Conservation (phyloP, 1,140 invertebrate species). For the Arion vulgaris region DNA sequence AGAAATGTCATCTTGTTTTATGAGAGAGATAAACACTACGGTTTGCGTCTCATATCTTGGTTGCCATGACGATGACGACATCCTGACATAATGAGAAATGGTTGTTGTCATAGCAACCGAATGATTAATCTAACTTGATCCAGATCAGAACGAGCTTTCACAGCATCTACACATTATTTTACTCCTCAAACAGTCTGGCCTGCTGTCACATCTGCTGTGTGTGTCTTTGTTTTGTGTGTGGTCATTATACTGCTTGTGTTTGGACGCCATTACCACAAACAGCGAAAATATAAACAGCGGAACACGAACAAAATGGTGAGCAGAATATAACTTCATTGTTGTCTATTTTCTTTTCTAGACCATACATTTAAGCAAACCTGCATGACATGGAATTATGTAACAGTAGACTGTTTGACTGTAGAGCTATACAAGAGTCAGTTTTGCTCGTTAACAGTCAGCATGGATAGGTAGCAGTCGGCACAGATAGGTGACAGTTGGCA, state of each 20-base stretch:
- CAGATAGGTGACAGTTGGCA: not conserved
- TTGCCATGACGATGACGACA: too few relatives aligned
- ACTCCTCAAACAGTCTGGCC: not conserved
- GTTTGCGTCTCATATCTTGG: too few relatives aligned
- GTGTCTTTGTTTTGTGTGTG: not conserved
- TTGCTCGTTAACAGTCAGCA: not conserved
- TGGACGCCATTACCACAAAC: not conserved
- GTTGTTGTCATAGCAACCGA: too few relatives aligned
- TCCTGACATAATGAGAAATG: too few relatives aligned
- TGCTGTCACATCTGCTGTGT: not conserved
- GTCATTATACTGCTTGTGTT: not conserved
- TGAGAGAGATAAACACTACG: too few relatives aligned
- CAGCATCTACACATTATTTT: not conserved
- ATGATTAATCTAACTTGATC: too few relatives aligned
- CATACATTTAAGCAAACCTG: not conserved
- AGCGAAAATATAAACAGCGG: not conserved
- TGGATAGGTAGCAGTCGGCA: not conserved
- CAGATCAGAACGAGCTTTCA: too few relatives aligned
- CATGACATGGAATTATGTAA: not conserved
- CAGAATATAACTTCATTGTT: too few relatives aligned
- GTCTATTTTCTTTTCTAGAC: not conserved
- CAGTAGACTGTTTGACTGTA: not conserved
- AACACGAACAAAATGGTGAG: not conserved
- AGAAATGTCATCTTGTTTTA: too few relatives aligned
- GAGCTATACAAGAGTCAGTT: not conserved